phyloP scores from a whole-genome alignment of 1,140 invertebrate species.

The Gryllus bimaculatus region DNA sequence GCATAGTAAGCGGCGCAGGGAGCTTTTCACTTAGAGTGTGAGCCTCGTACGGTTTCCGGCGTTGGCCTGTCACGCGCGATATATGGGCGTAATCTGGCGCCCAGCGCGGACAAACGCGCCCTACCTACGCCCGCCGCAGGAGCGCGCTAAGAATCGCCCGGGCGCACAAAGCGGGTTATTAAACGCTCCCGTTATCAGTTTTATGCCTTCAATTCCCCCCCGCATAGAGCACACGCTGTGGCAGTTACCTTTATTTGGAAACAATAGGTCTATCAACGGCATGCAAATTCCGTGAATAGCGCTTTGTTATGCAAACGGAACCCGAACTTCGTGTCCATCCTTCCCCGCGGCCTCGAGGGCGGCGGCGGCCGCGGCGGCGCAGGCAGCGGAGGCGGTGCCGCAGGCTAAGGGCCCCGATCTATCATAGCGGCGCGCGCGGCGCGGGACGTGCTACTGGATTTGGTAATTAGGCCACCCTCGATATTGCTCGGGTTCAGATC shows the following conservation, averaged over 20 bases:
- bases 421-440: background rate
- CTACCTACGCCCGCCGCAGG: background rate
- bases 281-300: constrained; percentile 1
- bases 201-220: background rate
- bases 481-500: constrained; percentile 1
- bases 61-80: background rate
- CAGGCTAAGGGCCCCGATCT: background rate
- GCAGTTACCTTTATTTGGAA: constrained; percentile 4
- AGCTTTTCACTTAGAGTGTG: background rate
- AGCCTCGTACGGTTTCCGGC: background rate
- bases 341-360: background rate
- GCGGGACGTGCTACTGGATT: background rate
- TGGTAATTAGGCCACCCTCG: background rate
- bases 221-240: background rate
- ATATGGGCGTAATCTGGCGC: background rate
- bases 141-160: background rate
- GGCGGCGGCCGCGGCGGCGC: no score
- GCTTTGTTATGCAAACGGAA: background rate
- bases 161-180: background rate
- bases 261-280: background rate
- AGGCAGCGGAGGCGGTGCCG: background rate
- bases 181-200: constrained; percentile 1
- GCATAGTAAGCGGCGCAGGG: background rate
- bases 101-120: background rate
- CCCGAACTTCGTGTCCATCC: background rate